Conservation (phyloP, 2,888 invertebrate species). For the Ferdinandea cuprea region DNA sequence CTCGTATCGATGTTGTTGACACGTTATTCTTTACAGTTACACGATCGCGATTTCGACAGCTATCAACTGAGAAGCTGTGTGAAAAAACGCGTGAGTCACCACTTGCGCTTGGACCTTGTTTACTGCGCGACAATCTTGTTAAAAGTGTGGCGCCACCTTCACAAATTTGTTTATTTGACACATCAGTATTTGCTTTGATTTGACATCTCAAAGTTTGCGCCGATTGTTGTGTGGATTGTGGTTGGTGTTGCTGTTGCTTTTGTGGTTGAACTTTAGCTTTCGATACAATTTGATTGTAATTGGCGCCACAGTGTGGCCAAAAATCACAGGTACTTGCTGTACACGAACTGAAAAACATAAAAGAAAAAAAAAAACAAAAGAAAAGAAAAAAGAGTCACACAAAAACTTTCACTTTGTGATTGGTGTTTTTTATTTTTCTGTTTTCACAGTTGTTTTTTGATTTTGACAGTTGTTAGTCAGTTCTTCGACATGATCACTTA, state of each 20-base stretch:
- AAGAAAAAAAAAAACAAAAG: constrained; percentile 55
- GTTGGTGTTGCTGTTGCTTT: too few species aligned
- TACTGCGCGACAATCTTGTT: constrained; percentile 42
- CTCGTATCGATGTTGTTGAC: constrained; percentile 74
- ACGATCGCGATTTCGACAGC: constrained; percentile 38
- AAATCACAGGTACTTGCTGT: constrained; percentile 85
- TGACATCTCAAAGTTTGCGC: constrained; percentile 43
- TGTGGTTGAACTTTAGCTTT: constrained; percentile 64
- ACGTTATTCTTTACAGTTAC: constrained; percentile 49
- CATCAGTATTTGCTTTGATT: constrained; percentile 37
- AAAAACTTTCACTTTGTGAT: constrained; percentile 27
- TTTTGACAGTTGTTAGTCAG: constrained; percentile 23
- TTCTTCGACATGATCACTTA: constrained; percentile 53
- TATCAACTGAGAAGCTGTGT: constrained; percentile 18
- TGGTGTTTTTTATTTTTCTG: neutral
- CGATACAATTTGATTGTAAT: constrained; percentile 68
- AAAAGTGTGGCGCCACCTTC: constrained; percentile 15
- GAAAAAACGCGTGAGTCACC: constrained; percentile 39
- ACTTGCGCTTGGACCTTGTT: constrained; percentile 23
- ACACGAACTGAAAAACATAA: constrained; percentile 80
- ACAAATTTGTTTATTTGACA: constrained; percentile 35
- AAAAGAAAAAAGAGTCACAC: constrained; percentile 58
- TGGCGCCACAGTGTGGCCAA: constrained; percentile 84
- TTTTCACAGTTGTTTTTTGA: constrained; percentile 20
- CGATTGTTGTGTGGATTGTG: constrained; percentile 43